phyloP scores from a whole-genome alignment of 2,888 invertebrate species.

The Galeruca laticollis region DNA sequence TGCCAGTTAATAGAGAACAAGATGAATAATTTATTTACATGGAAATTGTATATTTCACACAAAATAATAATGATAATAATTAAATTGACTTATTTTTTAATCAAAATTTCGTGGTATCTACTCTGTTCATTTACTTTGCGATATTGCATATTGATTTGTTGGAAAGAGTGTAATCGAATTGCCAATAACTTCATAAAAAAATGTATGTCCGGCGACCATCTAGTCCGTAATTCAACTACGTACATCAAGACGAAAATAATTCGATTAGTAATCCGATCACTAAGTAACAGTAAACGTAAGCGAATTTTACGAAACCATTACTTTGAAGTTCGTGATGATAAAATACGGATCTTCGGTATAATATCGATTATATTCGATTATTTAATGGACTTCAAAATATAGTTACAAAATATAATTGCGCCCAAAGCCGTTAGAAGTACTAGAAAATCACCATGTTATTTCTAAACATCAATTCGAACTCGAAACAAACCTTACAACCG shows the following conservation, averaged over 20 bases:
- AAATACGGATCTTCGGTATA: not conserved
- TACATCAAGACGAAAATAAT: slow-evolving; percentile 8
- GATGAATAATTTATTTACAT: no score
- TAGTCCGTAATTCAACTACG: slow-evolving; percentile 1
- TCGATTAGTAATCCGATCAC: slow-evolving; percentile 4
- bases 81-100: no score
- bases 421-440: no score
- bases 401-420: not conserved
- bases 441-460: no score
- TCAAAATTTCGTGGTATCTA: not conserved
- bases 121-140: not conserved
- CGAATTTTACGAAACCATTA: slow-evolving; percentile 1
- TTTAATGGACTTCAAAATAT: not conserved
- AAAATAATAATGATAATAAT: no score
- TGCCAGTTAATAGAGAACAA: no score
- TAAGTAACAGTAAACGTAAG: not conserved
- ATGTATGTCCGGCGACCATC: not conserved
- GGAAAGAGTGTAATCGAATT: not conserved
- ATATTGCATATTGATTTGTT: not conserved
- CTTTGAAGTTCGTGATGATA: not conserved
- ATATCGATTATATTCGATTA: not conserved
- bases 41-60: no score
- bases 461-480: no score
- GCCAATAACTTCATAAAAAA: not conserved
- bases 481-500: no score